These are phyloP conservation scores for Lagria hirta DNA, from an alignment of 2,888 invertebrate genomes.

Conservation along the genomic window DNA sequence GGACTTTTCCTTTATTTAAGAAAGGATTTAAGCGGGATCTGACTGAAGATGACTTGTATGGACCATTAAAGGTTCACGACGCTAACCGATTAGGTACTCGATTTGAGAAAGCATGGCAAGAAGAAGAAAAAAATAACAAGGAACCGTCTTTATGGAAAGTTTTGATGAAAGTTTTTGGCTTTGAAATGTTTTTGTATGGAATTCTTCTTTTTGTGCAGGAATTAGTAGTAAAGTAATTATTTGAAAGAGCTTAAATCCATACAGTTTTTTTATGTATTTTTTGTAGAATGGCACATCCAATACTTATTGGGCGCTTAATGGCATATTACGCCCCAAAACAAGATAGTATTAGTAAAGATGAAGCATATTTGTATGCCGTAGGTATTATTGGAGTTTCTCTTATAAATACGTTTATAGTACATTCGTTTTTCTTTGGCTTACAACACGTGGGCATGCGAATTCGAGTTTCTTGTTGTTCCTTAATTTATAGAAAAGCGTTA, in stretches of 20 bases:
- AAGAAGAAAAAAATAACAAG: constrained; percentile 36
- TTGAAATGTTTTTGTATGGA: constrained; percentile 39
- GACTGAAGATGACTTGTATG: constrained; percentile 56
- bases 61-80: constrained; percentile 54
- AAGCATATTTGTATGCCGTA: constrained; percentile 76
- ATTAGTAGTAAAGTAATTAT: constrained; percentile 40
- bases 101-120: constrained; percentile 49
- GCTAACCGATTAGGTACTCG: constrained; percentile 53
- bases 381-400: constrained; percentile 72
- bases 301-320: constrained; percentile 53
- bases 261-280: not conserved
- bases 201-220: constrained; percentile 39
- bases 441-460: constrained; percentile 83
- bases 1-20: constrained; percentile 56
- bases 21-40: constrained; percentile 56
- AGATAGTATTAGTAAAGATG: constrained; percentile 49
- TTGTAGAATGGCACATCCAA: constrained; percentile 38
- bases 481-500: constrained; percentile 74
- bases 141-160: constrained; percentile 40
- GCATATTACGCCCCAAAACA: constrained; percentile 60
- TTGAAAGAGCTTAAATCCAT: not conserved
- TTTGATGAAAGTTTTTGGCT: constrained; percentile 41
- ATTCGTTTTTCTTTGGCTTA: constrained; percentile 85
- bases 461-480: constrained; percentile 69
- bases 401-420: constrained; percentile 63